Base-by-base conservation (phyloP, 2,888 invertebrate genomes). In the Megalurothrips usitatus region DNA sequence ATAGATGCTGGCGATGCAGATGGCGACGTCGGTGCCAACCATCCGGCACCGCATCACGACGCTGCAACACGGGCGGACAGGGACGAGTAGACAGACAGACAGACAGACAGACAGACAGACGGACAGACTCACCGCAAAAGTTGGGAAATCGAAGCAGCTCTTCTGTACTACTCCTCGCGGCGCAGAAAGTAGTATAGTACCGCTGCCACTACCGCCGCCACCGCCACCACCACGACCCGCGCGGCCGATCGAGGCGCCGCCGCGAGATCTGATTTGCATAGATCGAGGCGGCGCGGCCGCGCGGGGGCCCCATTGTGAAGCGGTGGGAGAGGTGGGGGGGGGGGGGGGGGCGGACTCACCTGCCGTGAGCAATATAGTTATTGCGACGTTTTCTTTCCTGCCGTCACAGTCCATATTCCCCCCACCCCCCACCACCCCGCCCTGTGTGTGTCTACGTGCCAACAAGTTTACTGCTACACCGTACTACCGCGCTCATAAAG, bases 391-490 rank as follows among this genome's bases (percentile, higher is more conserved):
- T 26, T 10, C 68, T 23, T 26, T 68, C 23, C 23, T 11, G 9
- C 68, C 68, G 68, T 75, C 68, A 75, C 68, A 75, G 68, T 75
- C 68, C 23, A 11, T 19, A 58, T 58, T 75, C 26, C 68, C 68
- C 4, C 23, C 8, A 8, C 0, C 68, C 8, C 68, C 68, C 68
- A 9, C 68, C 6, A 10, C 68, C 23, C 68, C 68, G 23, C 26
- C 23, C 26, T 26, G 1, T 58, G 58, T 58, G n/a, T n/a, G 14
- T 58, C 68, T 75, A 26, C 68, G 68, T 75, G 68, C 68, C 68
- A 75, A 23, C 68, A 26, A 75, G 68, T 75, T 75, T 75, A 75
- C 68, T 23, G 23, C 68, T n/a, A 12, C 34, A 43, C 34, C 58
- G 14, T 17, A 6, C 58, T 17, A 43, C 34, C 58, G 14, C 58